Evolutionary conservation across 2,113 vertebrate genomes (phyloP).

Genomic region (Syrrhaptes paradoxus): DNA sequence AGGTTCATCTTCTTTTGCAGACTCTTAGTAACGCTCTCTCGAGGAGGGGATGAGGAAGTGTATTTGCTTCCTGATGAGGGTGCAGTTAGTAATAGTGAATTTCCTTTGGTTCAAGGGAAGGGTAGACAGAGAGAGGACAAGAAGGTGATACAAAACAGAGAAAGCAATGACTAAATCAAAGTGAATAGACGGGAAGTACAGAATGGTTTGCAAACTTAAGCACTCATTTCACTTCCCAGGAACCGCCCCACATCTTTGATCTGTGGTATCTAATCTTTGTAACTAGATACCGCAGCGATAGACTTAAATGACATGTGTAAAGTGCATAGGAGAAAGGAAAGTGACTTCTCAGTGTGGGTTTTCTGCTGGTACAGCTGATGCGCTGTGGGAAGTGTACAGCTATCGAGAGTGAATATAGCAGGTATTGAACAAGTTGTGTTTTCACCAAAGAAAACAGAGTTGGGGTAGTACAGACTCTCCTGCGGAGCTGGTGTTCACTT

Average conservation of each 20-base stretch:
- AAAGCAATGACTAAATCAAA: neutral
- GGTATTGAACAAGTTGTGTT: neutral
- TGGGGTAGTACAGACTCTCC: neutral
- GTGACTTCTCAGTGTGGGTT: neutral
- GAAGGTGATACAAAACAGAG: neutral
- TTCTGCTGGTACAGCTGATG: neutral
- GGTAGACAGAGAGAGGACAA: neutral
- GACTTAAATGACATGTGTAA: neutral
- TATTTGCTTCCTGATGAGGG: neutral
- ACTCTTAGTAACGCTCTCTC: neutral
- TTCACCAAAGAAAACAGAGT: neutral
- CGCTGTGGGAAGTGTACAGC: accelerated
- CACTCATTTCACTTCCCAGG: neutral
- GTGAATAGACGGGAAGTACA: neutral
- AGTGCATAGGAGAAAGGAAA: neutral
- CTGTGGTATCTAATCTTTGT: conserved; percentile 41
- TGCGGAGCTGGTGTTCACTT: neutral
- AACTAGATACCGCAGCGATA: neutral
- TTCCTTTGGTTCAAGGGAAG: neutral
- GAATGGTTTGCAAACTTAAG: neutral
- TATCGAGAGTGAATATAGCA: neutral
- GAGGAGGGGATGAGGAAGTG: neutral
- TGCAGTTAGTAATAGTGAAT: neutral
- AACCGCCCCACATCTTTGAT: neutral
- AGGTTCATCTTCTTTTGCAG: accelerated